Base-by-base conservation (phyloP, 2,888 invertebrate species). In the Seira musarum region DNA sequence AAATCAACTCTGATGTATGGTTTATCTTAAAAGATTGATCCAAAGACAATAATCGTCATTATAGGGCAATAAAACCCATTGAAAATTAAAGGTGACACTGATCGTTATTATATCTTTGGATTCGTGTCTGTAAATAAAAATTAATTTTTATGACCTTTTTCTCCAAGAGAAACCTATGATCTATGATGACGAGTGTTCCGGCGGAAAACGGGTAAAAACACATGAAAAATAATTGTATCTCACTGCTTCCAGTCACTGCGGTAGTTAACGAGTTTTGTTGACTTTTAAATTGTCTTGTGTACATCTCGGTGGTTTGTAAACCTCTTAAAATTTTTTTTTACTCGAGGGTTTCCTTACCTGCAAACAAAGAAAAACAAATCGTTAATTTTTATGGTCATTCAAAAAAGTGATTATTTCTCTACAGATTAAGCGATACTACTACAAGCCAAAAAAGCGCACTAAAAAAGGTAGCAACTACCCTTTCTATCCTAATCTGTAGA, bases 361-460 rank as follows among this genome's bases (percentile, higher is more conserved):
- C 13, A 80, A 80, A 21, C 65, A 8, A 75, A 71, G 46, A 71
- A 71, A 79, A 72, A 72, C 63, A 79, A 73, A 80, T 80, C 69
- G 79, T 80, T 80, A 80, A 80, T 73, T 80, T 80, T 80, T 80
- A 80, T 73, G 68, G 69, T 57, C 73, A 80, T 73, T 80, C 73
- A 73, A 30, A 64, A 73, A 69, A 60, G 30, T 64, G 66, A 72
- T 72, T 72, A 53, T 65, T 30, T n/a, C 24, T 24, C 64, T 64
- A 65, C 69, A 30, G 30, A 30, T 30, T 30, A 30, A 30, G 30
- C 30, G 30, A 30, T 30, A 30, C 30, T 30, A 8, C 30, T 17
- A n/a, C 53, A 53, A 53, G 53, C 53, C 13, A 17, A 8, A 2
- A 53, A 8, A 53, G 53, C 53, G n/a, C 53, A 53, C 8, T 30